These are phyloP conservation scores for Scelioninae gen. 1 DNA, from an alignment of 2,888 invertebrate genomes.

Conservation along the genomic window DNA sequence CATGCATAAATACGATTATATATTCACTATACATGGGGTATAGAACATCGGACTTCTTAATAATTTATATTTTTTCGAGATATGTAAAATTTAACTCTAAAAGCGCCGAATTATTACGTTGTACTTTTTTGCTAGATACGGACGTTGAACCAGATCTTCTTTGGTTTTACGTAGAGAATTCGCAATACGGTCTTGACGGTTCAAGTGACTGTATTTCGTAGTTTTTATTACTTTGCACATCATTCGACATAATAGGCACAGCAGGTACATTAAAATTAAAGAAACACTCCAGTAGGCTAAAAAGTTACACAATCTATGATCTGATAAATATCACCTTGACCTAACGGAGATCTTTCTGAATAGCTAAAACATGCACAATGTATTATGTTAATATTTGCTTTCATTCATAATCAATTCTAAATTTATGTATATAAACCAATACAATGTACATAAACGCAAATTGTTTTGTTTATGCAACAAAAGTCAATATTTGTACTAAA, in stretches of 20 bases:
- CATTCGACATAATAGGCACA: conserved; percentile 51
- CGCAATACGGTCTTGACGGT: conserved; percentile 25
- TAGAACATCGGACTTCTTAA: no score
- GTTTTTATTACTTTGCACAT: conserved; percentile 42
- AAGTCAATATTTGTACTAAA: no score
- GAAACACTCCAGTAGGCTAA: conserved; percentile 25
- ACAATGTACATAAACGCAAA: no score
- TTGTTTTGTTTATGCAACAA: no score
- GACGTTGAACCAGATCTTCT: conserved; percentile 32
- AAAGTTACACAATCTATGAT: conserved; percentile 13
- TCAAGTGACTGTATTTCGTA: conserved; percentile 33
- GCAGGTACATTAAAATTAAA: conserved; percentile 39
- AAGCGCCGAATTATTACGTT: conserved; percentile 2
- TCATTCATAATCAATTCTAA: not conserved
- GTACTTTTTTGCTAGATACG: conserved; percentile 14
- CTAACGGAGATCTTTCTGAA: not conserved
- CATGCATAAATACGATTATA: no score
- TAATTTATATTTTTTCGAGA: not conserved
- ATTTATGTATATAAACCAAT: no score
- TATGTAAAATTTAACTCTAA: not conserved
- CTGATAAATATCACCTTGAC: conserved; percentile 10
- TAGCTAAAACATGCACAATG: not conserved
- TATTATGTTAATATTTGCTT: not conserved
- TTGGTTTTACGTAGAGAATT: conserved; percentile 41
- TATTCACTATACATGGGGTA: no score